Evolutionary conservation across 1,140 invertebrate genomes (phyloP), one percentile per base, ranked within the genome.

Genomic region (Drosophila sproati): DNA sequence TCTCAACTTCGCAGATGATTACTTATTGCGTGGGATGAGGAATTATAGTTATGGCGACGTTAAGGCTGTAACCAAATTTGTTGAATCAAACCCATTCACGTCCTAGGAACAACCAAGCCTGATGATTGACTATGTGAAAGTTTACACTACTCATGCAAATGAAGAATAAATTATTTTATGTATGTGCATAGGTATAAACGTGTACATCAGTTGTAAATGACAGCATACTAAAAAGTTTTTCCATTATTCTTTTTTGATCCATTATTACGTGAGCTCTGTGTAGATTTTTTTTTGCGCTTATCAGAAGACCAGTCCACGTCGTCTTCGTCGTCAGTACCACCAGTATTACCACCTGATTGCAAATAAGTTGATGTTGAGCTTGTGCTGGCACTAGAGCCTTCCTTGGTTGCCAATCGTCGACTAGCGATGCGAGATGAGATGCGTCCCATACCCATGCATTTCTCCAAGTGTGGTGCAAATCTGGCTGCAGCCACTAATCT

Each of bases 381-480:
- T n/a, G 83, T 85, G 47, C 85, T 83, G 12, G 90, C 64, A 55
- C 79, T 83, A 4, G 68, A 76, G 2, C 95, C 93, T 78, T 96
- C 95, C 64, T 96, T 95, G 45, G 95, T 95, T 1, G 96, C 96
- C 67, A 97, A 96, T 4, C 96, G 94, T 2, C 97, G 94, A 48
- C 96, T 98, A 0, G 97, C 97, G 60, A 98, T 97, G n/a, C 97
- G 94, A 0, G 97, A 98, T 79, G 96, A 97, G 75, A 97, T 98
- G 20, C 97, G 94, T 0, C 97, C 97, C 97, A 98, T 98, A 5
- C 96, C 97, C 96, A 98, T 97, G 92, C 97, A 96, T 92, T 98
- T 98, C 88, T 98, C 97, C n/a, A 98, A 93, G 92, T 98, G 97
- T 2, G 97, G 97, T 1, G 97, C 97, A 93, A 98, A 98, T 34